Evolutionary conservation across 1,140 invertebrate species (phyloP).

Genomic region (Whitmania pigra): DNA sequence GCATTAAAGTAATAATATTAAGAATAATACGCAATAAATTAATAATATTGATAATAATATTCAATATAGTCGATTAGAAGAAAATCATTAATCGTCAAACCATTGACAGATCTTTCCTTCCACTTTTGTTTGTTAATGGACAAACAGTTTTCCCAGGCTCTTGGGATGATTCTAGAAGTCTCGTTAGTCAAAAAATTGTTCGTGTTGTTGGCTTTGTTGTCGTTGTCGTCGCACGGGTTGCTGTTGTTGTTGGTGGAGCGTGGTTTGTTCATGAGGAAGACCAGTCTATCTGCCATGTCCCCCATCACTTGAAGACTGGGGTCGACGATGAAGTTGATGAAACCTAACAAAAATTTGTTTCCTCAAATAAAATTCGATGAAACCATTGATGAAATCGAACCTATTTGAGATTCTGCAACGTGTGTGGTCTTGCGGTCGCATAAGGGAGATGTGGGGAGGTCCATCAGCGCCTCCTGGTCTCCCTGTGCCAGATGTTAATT

Average conservation of each 20-base stretch:
- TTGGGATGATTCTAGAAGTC: constrained; percentile 49
- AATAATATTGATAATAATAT: too few relatives aligned
- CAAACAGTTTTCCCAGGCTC: constrained; percentile 65
- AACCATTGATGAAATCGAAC: constrained; percentile 32
- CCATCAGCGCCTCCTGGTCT: constrained; percentile 77
- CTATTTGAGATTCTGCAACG: constrained; percentile 85
- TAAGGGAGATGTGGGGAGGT: constrained; percentile 78
- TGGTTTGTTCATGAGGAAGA: constrained; percentile 36
- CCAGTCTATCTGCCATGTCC: constrained; percentile 65
- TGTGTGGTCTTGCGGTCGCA: constrained; percentile 89
- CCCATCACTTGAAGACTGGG: constrained; percentile 84
- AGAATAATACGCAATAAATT: background rate
- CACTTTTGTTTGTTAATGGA: constrained; percentile 69
- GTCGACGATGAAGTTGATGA: constrained; percentile 95
- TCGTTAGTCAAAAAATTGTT: constrained; percentile 1
- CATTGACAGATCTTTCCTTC: constrained; percentile 71
- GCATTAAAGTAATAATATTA: background rate
- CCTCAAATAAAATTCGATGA: background rate
- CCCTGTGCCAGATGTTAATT: constrained; percentile 46
- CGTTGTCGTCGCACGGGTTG: background rate
- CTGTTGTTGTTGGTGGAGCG: constrained; percentile 19
- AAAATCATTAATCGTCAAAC: constrained; percentile 38
- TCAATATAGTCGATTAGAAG: background rate
- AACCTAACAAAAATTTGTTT: constrained; percentile 40
- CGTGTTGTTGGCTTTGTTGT: background rate